These are phyloP conservation scores for Linepithema humile DNA, from an alignment of 1,140 invertebrate species.

Conservation along the genomic window DNA sequence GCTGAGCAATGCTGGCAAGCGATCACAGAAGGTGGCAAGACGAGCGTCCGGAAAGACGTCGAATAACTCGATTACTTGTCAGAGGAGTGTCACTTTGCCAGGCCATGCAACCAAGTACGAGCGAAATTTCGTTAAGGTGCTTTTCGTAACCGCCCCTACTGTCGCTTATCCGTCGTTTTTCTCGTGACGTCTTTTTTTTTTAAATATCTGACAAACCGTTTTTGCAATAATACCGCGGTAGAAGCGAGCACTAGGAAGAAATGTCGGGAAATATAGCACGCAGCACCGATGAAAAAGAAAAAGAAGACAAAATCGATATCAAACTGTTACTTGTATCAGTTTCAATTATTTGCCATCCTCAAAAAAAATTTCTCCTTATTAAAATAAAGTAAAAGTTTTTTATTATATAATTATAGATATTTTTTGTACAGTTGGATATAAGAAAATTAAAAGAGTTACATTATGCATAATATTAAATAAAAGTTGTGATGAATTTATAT, in stretches of 20 bases:
- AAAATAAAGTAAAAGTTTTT: background rate
- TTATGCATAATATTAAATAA: too few species aligned
- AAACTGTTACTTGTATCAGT: background rate
- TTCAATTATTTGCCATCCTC: conserved; percentile 1
- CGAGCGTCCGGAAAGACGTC: conserved; percentile 73
- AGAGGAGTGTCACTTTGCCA: conserved; percentile 79
- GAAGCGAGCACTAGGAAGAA: background rate
- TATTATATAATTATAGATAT: too few species aligned
- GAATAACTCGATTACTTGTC: conserved; percentile 80
- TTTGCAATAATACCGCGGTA: conserved; percentile 18
- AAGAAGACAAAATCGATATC: too few species aligned
- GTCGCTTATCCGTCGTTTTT: conserved; percentile 55
- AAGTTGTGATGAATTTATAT: background rate
- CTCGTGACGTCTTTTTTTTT: conserved; percentile 20
- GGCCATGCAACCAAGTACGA: conserved; percentile 72
- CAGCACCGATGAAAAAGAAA: conserved; percentile 8
- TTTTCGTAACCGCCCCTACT: conserved; percentile 47
- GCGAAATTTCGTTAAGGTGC: conserved; percentile 76
- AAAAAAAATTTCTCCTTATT: background rate
- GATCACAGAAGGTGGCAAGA: conserved; percentile 53
- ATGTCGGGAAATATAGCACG: background rate
- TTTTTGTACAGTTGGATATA: background rate
- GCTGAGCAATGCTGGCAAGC: conserved; percentile 72
- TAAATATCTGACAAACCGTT: conserved; percentile 12
- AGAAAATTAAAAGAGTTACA: background rate